Base-by-base conservation (phyloP, 2,797 vertebrate genomes). In the Hafferia zeledoni region DNA sequence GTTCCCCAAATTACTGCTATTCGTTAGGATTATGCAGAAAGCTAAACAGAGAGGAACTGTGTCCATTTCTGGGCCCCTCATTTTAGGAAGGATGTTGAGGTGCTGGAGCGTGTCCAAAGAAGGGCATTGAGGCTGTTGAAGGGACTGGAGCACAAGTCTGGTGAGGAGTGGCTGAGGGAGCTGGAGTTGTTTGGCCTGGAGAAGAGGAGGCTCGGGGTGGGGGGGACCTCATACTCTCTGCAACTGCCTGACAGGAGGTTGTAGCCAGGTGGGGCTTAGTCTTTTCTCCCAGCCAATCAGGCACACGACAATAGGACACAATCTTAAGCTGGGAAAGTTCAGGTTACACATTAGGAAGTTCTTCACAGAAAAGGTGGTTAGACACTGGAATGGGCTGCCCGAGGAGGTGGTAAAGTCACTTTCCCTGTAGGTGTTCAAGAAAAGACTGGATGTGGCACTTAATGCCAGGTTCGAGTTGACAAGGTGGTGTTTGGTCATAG, bases 21-120 rank as follows among this genome's bases (percentile, higher is more conserved):
- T 96, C 37, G 83, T 81, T 89, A 86, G 88, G 81, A 89, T 92
- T 44, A 39, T 6, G 41, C 74, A 93, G 85, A 95, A 92, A 82
- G 55, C 84, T 74, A 89, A 70, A 17, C 23, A 76, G 47, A 35
- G 85, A 92, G 85, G 56, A 49, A 30, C 59, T 20, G 37, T 18
- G 27, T 41, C 35, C 27, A 61, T 37, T 41, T 61, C 27, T 30
- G 17, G 59, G 9, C 59, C 59, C 59, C 9, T 41, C 27, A 20
- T 3, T 41, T 61, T 61, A 41, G 37, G 37, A 61, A 30, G 37
- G 18, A 61, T 61, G 18, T 61, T 61, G 59, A 61, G 59, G 18
- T 60, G 37, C 57, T 39, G 35, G 11, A 60, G 57, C 17, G 4
- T 60, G 35, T 60, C 37, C 37, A 41, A 14, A 61, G 59, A 41